These are phyloP conservation scores for Eupithecia abbreviata DNA, from an alignment of 2,888 invertebrate genomes.

Conservation along the genomic window DNA sequence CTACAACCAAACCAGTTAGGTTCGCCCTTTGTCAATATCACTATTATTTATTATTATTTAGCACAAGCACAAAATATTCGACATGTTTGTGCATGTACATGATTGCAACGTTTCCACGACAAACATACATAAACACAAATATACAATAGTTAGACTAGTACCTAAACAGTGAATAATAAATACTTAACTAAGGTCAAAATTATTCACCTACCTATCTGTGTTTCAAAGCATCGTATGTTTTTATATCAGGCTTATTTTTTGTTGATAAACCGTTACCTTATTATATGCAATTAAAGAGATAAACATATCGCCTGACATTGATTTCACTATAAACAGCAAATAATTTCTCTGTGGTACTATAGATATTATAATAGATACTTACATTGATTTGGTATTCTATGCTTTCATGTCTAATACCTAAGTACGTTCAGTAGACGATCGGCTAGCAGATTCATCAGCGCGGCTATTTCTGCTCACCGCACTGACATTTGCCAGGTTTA, in stretches of 20 bases:
- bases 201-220: not conserved
- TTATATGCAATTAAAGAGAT: not conserved
- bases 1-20: too few relatives aligned
- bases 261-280: not conserved
- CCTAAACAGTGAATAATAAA: not conserved
- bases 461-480: conserved; percentile 26
- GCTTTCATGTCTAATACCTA: not conserved
- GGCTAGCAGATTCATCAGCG: conserved; percentile 12
- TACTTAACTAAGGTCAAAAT: not conserved
- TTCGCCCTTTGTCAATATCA: too few relatives aligned
- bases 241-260: not conserved
- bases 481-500: conserved; percentile 50
- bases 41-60: too few relatives aligned
- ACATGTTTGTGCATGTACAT: too few relatives aligned
- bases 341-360: not conserved
- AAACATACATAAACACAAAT: too few relatives aligned
- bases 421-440: not conserved
- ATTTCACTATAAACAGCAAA: too few relatives aligned
- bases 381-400: not conserved
- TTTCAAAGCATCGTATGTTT: not conserved
- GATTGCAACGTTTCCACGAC: too few relatives aligned
- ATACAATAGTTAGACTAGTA: not conserved
- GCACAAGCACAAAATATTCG: too few relatives aligned
- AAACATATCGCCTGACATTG: not conserved
- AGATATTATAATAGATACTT: not conserved